phyloP scores from a whole-genome alignment of 2,888 invertebrate species.

The Hirtodrosophila confusa region DNA sequence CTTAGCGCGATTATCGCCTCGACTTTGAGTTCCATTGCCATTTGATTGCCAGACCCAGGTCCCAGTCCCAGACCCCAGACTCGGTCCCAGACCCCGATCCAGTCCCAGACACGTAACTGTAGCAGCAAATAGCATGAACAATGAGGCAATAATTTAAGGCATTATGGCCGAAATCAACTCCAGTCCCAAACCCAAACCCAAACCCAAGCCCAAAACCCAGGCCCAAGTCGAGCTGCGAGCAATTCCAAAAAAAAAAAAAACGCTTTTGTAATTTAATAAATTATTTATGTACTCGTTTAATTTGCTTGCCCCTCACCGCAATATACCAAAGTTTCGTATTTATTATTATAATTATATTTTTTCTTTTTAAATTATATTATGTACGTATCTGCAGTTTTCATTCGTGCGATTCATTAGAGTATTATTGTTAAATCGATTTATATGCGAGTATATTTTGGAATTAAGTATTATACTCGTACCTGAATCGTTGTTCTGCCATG shows the following conservation, averaged over 20 bases:
- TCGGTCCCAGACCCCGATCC: background rate
- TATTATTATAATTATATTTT: slow-evolving; percentile 42
- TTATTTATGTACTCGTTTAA: slow-evolving; percentile 72
- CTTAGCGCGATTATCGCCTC: slow-evolving; percentile 64
- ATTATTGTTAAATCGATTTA: slow-evolving; percentile 55
- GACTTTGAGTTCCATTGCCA: slow-evolving; percentile 43
- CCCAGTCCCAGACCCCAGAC: background rate
- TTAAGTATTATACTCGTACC: slow-evolving; percentile 44
- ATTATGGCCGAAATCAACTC: slow-evolving; percentile 64
- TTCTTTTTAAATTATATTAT: slow-evolving; percentile 38
- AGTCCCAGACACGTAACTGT: slow-evolving; percentile 31
- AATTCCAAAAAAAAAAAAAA: slow-evolving; percentile 55
- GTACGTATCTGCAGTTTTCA: slow-evolving; percentile 34
- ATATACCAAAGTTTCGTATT: slow-evolving; percentile 19
- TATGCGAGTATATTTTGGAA: slow-evolving; percentile 42
- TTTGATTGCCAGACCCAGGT: slow-evolving; percentile 10
- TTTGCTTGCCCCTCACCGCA: slow-evolving; percentile 11
- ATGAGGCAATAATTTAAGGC: slow-evolving; percentile 72
- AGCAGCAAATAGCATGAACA: slow-evolving; percentile 55
- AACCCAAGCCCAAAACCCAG: background rate
- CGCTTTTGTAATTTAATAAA: slow-evolving; percentile 68
- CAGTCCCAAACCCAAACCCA: slow-evolving; percentile 17
- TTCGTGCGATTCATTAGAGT: slow-evolving; percentile 64
- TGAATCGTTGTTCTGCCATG: slow-evolving; percentile 28
- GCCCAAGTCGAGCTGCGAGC: slow-evolving; percentile 20